A percentile compares a stretch with the other conserved stretches of the same genome.
Conservation (phyloP, 2,888 invertebrate species). For the Raillietiella orientalis region DNA sequence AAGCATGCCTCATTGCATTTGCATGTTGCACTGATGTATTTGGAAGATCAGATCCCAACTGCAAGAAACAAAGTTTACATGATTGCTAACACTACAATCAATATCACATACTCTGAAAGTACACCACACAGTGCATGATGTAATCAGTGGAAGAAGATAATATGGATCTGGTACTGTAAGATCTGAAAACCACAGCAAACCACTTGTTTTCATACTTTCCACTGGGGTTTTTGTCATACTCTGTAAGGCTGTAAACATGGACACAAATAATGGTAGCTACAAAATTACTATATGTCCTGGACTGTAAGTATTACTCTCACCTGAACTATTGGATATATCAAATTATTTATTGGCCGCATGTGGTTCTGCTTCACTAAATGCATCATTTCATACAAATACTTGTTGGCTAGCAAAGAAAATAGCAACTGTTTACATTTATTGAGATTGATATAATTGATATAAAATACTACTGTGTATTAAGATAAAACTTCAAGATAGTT, state of each 20-base stretch:
- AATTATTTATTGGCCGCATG: constrained; percentile 41
- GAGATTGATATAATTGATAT: constrained; percentile 1
- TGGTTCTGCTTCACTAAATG: constrained; percentile 46
- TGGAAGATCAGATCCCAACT: constrained; percentile 41
- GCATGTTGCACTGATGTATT: constrained; percentile 7
- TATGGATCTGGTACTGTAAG: constrained; percentile 66
- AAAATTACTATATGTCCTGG: constrained; percentile 8
- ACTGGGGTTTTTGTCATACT: constrained; percentile 69
- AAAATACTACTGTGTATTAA: not conserved
- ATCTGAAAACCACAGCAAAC: constrained; percentile 71
- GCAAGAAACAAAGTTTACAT: constrained; percentile 4
- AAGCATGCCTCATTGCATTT: constrained; percentile 30
- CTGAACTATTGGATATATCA: constrained; percentile 18
- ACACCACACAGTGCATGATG: constrained; percentile 40
- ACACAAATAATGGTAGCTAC: constrained; percentile 53
- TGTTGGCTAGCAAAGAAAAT: constrained; percentile 19
- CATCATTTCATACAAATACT: constrained; percentile 41
- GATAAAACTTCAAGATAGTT: not conserved
- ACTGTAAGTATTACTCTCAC: constrained; percentile 1
- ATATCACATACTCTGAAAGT: constrained; percentile 30
- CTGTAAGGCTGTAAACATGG: constrained; percentile 59
- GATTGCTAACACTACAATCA: not conserved
- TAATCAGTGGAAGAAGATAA: constrained; percentile 51
- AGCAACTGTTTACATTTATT: constrained; percentile 1
- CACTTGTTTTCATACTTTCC: constrained; percentile 59